A percentile compares a stretch with the other conserved stretches of the same genome.
phyloP scores from a whole-genome alignment of 2,888 invertebrate species.

The Shargacucullia verbasci region DNA sequence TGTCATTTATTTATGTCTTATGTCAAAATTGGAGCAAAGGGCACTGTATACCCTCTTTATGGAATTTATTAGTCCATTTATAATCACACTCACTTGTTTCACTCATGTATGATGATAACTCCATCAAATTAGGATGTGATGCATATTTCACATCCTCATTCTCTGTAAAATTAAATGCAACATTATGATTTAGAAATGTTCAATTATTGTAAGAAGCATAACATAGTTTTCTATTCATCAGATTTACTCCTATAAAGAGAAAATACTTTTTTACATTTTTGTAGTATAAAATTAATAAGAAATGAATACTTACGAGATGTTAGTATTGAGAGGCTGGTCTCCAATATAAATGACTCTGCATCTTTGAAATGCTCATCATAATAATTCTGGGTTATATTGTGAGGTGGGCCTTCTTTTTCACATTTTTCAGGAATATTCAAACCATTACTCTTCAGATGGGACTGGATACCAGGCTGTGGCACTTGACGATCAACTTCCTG shows the following conservation, averaged over 20 bases:
- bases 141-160: conserved; percentile 81
- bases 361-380: conserved; percentile 92
- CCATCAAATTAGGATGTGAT: conserved; percentile 83
- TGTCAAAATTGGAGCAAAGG: conserved; percentile 6
- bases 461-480: conserved; percentile 53
- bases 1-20: background rate
- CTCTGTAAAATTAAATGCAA: conserved; percentile 65
- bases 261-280: too few species aligned
- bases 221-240: too few species aligned
- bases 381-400: conserved; percentile 76
- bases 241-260: too few species aligned
- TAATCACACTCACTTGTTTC: conserved; percentile 80
- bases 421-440: conserved; percentile 60
- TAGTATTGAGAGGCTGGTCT: conserved; percentile 87
- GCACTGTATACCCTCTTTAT: conserved; percentile 33
- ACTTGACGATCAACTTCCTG: conserved; percentile 66
- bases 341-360: conserved; percentile 94
- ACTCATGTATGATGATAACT: conserved; percentile 84
- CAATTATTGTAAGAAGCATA: too few species aligned
- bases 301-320: conserved; percentile 82
- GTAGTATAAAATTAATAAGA: too few species aligned
- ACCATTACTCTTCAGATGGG: conserved; percentile 59
- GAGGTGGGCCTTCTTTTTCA: conserved; percentile 70
- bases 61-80: conserved; percentile 11
- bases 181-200: background rate